A percentile compares a stretch with the other conserved stretches of the same genome.
phyloP scores from a whole-genome alignment of 2,113 vertebrate species.

The Macroglossus sobrinus region DNA sequence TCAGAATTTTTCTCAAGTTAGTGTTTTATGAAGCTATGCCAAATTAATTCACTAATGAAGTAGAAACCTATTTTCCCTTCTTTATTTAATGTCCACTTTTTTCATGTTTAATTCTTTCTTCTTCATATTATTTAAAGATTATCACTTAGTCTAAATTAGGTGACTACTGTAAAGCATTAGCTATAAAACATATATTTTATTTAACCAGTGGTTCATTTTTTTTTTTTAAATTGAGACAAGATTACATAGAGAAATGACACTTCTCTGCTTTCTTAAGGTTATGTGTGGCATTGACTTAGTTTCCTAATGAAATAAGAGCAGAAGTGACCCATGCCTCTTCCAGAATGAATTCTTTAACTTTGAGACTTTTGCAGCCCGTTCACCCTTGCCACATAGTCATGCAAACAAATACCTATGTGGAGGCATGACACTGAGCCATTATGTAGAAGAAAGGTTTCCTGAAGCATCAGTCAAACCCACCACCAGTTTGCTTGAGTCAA shows the following conservation, averaged over 20 bases:
- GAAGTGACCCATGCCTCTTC: background rate
- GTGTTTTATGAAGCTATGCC: background rate
- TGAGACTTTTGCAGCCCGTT: background rate
- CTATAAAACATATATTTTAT: background rate
- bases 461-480: background rate
- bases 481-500: background rate
- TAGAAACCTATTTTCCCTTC: background rate
- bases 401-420: background rate
- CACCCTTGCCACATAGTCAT: background rate
- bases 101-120: background rate
- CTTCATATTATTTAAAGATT: background rate
- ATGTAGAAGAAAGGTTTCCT: background rate
- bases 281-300: accelerated
- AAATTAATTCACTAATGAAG: background rate
- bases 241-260: background rate
- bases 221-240: background rate
- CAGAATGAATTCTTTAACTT: background rate
- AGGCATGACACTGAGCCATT: background rate
- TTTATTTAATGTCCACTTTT: background rate
- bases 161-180: background rate
- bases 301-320: background rate
- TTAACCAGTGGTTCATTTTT: background rate
- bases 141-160: background rate
- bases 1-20: background rate
- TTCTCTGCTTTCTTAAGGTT: background rate